Conservation (phyloP, 2,113 vertebrate species). For the Myotis yumanensis region DNA sequence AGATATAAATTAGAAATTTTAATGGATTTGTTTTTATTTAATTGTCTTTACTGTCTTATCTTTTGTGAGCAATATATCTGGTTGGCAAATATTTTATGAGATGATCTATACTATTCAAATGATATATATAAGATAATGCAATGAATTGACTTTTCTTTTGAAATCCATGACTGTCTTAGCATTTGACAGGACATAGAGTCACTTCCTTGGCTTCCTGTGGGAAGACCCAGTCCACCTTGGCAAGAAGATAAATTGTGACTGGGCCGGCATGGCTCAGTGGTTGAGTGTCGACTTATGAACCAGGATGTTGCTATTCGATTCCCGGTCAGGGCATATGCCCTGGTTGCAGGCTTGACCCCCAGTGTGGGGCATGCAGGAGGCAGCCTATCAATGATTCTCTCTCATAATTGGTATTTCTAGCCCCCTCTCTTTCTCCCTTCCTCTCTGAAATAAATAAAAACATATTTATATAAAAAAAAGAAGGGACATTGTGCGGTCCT, state of each 20-base stretch:
- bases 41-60: neutral
- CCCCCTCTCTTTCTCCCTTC: too few species aligned
- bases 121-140: neutral
- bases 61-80: neutral
- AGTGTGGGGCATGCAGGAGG: too few species aligned
- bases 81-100: neutral
- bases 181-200: neutral
- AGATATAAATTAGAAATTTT: neutral
- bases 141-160: neutral
- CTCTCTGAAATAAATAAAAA: too few species aligned
- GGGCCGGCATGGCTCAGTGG: too few species aligned
- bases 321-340: too few species aligned
- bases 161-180: neutral
- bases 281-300: too few species aligned
- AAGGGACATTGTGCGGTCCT: slow-evolving; percentile 60
- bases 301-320: too few species aligned
- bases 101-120: neutral
- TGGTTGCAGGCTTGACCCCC: too few species aligned
- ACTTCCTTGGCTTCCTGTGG: slow-evolving; percentile 82
- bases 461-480: neutral
- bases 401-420: too few species aligned
- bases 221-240: slow-evolving; percentile 57
- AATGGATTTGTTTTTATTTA: slow-evolving; percentile 8
- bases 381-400: too few species aligned
- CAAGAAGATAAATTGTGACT: slow-evolving; percentile 57